These are phyloP conservation scores for Condylura cristata DNA, from an alignment of 2,113 vertebrate genomes.

Conservation along the genomic window DNA sequence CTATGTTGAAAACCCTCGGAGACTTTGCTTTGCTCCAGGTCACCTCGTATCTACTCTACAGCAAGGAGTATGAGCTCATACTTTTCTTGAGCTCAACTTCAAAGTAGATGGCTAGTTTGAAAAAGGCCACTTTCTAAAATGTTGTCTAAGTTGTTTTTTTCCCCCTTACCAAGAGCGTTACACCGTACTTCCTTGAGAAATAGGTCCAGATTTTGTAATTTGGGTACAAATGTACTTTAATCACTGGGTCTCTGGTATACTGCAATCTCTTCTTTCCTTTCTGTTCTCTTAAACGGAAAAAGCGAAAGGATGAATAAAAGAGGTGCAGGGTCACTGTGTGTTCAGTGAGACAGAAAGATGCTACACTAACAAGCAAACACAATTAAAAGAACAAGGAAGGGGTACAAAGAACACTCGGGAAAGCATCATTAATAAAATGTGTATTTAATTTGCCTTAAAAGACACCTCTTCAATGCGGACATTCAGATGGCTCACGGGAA, in stretches of 20 bases:
- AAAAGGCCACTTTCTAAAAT: neutral
- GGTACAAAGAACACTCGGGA: neutral
- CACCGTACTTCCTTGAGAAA: neutral
- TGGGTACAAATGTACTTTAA: neutral
- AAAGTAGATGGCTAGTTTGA: neutral
- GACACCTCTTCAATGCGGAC: too few species aligned
- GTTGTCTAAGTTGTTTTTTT: neutral
- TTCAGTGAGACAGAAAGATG: neutral
- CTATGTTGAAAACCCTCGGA: neutral
- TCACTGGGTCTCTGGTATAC: neutral
- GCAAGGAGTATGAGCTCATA: neutral
- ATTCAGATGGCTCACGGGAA: too few species aligned
- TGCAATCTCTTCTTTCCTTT: neutral
- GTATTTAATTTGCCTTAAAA: neutral
- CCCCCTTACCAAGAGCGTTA: neutral
- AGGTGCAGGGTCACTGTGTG: too few species aligned
- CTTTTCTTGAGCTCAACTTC: neutral
- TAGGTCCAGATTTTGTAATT: neutral
- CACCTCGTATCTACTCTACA: neutral
- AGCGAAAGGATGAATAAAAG: neutral
- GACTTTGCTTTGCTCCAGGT: neutral
- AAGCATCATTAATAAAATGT: neutral
- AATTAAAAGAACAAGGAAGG: neutral
- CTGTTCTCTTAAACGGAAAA: neutral
- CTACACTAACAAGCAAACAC: neutral